Evolutionary conservation across 2,888 invertebrate species (phyloP).

Genomic region (Carterocephalus palaemon): DNA sequence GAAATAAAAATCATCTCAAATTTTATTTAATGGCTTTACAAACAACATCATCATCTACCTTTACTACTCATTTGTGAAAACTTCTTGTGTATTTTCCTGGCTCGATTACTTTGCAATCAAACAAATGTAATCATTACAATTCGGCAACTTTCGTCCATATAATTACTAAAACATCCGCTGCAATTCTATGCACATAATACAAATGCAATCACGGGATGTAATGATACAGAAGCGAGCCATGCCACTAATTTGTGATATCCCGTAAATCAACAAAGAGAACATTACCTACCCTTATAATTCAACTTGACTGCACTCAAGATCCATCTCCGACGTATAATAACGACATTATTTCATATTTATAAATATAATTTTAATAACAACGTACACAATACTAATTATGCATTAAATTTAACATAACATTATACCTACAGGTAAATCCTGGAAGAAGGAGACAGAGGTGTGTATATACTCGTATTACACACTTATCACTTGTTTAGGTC

Average conservation of each 20-base stretch:
- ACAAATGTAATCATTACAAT: constrained; percentile 3
- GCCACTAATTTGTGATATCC: constrained; percentile 8
- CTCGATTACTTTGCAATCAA: background rate
- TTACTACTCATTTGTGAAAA: too few species aligned
- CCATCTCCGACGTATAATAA: too few species aligned
- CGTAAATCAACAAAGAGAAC: constrained; percentile 7
- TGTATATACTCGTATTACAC: background rate
- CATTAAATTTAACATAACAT: background rate
- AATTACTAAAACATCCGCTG: constrained; percentile 14
- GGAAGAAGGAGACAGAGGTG: too few species aligned
- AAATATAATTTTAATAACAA: too few species aligned
- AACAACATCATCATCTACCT: too few species aligned
- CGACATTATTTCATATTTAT: too few species aligned
- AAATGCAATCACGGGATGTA: constrained; percentile 3
- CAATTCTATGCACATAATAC: constrained; percentile 7
- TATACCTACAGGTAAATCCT: background rate
- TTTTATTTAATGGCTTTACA: too few species aligned
- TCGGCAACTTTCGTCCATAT: constrained; percentile 7
- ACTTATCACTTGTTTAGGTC: too few species aligned
- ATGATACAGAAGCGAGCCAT: constrained; percentile 9
- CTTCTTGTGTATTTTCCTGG: too few species aligned
- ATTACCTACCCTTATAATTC: background rate
- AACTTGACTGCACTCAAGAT: background rate
- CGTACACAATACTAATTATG: background rate
- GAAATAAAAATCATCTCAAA: too few species aligned